Base-by-base conservation (phyloP, 2,113 vertebrate genomes). In the Geococcyx californianus region DNA sequence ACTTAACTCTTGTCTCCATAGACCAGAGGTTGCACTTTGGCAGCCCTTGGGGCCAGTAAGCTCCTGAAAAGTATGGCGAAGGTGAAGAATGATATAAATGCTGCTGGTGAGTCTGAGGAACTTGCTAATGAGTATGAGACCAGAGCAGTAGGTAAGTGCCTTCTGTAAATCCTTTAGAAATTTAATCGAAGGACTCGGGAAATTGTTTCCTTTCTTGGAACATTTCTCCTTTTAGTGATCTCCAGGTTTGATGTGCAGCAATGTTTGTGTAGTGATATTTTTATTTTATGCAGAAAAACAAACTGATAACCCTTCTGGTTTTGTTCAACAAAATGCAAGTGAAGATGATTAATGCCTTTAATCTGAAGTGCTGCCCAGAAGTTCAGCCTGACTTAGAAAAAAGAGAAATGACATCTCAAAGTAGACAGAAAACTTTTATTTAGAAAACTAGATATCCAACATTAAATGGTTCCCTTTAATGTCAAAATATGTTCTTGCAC, bases 31-130 rank as follows among this genome's bases (percentile, higher is more conserved):
- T 99, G 99, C 68, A 99, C 99, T 13, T 97, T 99, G 76, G 98
- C 99, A 16, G 99, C 99, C 31, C 95, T 99, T 18, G 99, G 99
- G 14, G 99, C 99, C 90, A 99, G 98, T 95, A 99, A 99, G 97
- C 99, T 99, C 86, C 97, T 99, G 95, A 99, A 99, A 97, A 99
- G 98, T 28, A 97, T 99, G 98, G 98, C 99, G 3, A 94, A 96
- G 78, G 99, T 99, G 74, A 99, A 98, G 93, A 98, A 97, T 0
- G 98, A 99, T 69, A 98, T 98, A 69, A 99, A 99, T 4, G 98
- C 99, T 38, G 97, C 98, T 1, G 98, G 98, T 4, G 98, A 98
- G 28, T 99, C 99, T 1, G 97, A 96, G 78, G 98, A 98, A 38
- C 98, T 99, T 1, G 99, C 99, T 15, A 97, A 97, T 7, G 98